Evolutionary conservation across 53 echinoderm and acorn worm genomes (phyloP).

Genomic region (Zoroaster sp.): DNA sequence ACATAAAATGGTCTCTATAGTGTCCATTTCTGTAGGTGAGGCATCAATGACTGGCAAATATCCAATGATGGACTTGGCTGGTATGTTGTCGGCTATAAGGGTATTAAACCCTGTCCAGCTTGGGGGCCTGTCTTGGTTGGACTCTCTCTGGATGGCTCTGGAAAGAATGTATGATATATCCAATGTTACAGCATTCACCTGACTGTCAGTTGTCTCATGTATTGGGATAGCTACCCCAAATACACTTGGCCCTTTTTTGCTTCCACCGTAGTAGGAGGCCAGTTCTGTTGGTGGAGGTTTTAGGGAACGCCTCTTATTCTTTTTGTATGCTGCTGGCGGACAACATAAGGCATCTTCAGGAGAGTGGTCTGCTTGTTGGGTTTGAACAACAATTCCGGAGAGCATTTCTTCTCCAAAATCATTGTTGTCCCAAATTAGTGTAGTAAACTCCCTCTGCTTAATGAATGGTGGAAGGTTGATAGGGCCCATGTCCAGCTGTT

Average conservation of each 20-base stretch:
- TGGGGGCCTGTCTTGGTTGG: conserved; percentile 3
- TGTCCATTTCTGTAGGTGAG: conserved; percentile 19
- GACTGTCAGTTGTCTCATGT: conserved; percentile 11
- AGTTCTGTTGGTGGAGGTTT: conserved; percentile 32
- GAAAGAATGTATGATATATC: not conserved
- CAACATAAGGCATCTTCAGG: not conserved
- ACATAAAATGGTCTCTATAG: conserved; percentile 18
- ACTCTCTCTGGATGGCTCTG: not conserved
- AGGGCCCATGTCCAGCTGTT: conserved; percentile 16
- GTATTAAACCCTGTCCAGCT: conserved; percentile 63
- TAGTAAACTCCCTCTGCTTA: conserved; percentile 46
- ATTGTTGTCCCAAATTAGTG: conserved; percentile 78
- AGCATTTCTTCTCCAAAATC: conserved; percentile 65
- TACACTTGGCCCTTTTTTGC: conserved; percentile 43
- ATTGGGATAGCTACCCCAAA: conserved; percentile 25
- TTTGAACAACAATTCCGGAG: conserved; percentile 65
- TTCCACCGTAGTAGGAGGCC: conserved; percentile 55
- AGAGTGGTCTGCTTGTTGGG: conserved; percentile 27
- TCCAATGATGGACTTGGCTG: not conserved
- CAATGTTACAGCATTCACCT: conserved; percentile 5
- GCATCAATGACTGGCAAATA: conserved; percentile 47
- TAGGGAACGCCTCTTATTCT: conserved; percentile 39
- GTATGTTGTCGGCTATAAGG: not conserved
- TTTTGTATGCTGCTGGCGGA: not conserved
- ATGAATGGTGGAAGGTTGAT: conserved; percentile 17